phyloP scores from a whole-genome alignment of 2,888 invertebrate genomes.

The Trachelus tabidus region DNA sequence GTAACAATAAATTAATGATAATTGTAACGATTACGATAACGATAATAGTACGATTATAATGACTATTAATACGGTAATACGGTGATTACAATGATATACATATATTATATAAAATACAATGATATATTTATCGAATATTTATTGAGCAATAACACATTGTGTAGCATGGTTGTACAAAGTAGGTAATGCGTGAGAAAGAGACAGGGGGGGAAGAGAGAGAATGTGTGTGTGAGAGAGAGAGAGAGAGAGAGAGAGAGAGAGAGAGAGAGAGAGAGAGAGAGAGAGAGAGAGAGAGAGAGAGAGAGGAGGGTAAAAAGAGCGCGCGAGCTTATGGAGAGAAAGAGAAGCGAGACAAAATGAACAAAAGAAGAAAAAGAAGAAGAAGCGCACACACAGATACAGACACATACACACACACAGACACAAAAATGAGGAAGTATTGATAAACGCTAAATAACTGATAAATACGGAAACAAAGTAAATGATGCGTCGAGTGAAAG shows the following conservation, averaged over 20 bases:
- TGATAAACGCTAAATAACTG: constrained; percentile 5
- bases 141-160: constrained; percentile 53
- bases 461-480: constrained; percentile 15
- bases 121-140: constrained; percentile 65
- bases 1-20: constrained; percentile 32
- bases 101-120: constrained; percentile 58
- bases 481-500: constrained; percentile 11
- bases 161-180: constrained; percentile 63
- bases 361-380: constrained; percentile 21
- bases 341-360: constrained; percentile 12
- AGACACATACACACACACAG: background rate
- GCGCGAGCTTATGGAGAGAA: constrained; percentile 2
- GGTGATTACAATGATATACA: constrained; percentile 48
- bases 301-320: constrained; percentile 19
- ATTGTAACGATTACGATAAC: constrained; percentile 37
- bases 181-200: constrained; percentile 32
- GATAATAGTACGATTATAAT: constrained; percentile 46
- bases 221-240: too few relatives aligned
- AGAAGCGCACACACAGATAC: background rate
- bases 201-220: constrained; percentile 15
- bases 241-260: too few relatives aligned
- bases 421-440: constrained; percentile 15
- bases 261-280: constrained; percentile 16
- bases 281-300: constrained; percentile 28
- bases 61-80: constrained; percentile 40